phyloP scores from a whole-genome alignment of 53 echinoderm and acorn worm genomes.

The Temnopleurus reevesii region DNA sequence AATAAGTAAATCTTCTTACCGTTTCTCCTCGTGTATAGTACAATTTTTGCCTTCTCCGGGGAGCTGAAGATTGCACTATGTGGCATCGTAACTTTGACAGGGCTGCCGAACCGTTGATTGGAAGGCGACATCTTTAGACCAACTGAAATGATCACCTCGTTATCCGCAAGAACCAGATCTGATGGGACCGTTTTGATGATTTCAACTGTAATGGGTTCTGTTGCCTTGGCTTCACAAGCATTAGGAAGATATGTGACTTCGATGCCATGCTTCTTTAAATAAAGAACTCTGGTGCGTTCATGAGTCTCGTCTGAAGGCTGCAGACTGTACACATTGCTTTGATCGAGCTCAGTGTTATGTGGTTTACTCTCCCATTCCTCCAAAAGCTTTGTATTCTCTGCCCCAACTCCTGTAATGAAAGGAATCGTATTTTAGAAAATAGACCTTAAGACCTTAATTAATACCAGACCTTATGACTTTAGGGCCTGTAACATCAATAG shows the following conservation, averaged over 20 bases:
- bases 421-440: no score
- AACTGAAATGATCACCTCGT: background rate
- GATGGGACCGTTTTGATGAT: background rate
- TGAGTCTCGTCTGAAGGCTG: background rate
- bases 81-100: background rate
- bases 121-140: background rate
- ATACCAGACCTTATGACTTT: no score
- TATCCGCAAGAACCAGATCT: background rate
- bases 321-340: no score
- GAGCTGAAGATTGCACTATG: background rate
- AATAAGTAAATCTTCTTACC: no score
- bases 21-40: background rate
- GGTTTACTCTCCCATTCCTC: no score
- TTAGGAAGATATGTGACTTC: background rate
- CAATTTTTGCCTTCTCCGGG: background rate
- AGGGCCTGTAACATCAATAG: no score
- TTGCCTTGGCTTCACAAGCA: background rate
- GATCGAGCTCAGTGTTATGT: no score
- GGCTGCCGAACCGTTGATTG: background rate
- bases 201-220: background rate
- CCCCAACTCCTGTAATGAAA: no score
- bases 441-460: no score
- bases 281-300: background rate
- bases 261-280: background rate
- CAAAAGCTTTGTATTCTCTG: no score